Base-by-base conservation (phyloP, 2,888 invertebrate species). In the Oxyteleia sp. region DNA sequence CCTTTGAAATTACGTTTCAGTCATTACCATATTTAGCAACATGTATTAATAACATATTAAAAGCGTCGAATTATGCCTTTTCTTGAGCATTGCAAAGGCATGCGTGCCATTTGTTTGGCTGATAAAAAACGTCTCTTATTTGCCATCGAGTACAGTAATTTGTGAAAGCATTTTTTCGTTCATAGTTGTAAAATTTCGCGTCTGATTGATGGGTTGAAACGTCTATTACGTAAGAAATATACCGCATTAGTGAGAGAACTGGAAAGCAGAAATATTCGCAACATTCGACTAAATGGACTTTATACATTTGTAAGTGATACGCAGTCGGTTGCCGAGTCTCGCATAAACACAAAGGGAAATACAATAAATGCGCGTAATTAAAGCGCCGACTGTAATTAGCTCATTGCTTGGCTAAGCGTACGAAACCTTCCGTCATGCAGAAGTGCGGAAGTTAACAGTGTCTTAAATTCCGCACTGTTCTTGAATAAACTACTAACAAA, bases 351-450 rank as follows among this genome's bases (percentile, higher is more conserved):
- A 74, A 84, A 82, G 59, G 75, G 57, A 59, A 51, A 41, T 51
- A 68, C 51, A 61, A 76, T 61, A 68, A 75, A 76, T 61, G 59
- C 68, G 41, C 41, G 57, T 49, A 76, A 76, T 68, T 68, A 68
- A 66, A 61, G 51, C 68, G 45, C 59, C 51, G 29, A 45, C 26
- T 76, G 61, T 69, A 78, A 78, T 69, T 78, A 78, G 53, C 61
- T 69, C 61, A 53, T 61, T 68, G 53, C 69, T 38, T 38, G 20
- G 53, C 51, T 61, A 61, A 78, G 53, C 26, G 78, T 55, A 55
- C 53, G 55, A 78, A 69, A 61, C 78, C 69, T 63, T 45, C 47
- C 45, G 35, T 55, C 61, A 55, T 29, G 55, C 23, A 47, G 38
- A 78, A 69, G 38, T 43, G 51, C 69, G 55, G 69, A 78, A 78